Conservation (phyloP, 2,888 invertebrate genomes). For the Sinopyrophorus schimmeli region DNA sequence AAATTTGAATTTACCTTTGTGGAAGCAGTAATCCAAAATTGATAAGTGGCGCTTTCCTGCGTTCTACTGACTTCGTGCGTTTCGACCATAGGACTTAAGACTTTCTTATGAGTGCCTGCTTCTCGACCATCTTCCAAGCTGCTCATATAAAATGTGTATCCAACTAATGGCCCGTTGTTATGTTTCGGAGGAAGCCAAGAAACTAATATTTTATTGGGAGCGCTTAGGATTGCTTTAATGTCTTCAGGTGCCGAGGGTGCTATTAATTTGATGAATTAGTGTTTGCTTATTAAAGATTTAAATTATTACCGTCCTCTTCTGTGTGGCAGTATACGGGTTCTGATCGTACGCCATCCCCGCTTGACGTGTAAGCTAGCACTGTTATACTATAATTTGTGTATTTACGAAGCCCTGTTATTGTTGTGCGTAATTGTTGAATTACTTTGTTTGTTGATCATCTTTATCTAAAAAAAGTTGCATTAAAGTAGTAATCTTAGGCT, state of each 20-base stretch:
- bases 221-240: slow-evolving; percentile 87
- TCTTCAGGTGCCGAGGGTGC: slow-evolving; percentile 88
- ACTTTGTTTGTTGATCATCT: slow-evolving; percentile 77
- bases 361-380: slow-evolving; percentile 84
- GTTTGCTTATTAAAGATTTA: not conserved
- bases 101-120: slow-evolving; percentile 76
- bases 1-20: slow-evolving; percentile 60
- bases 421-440: slow-evolving; percentile 69
- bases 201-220: slow-evolving; percentile 80
- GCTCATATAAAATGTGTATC: slow-evolving; percentile 83
- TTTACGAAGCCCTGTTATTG: slow-evolving; percentile 75
- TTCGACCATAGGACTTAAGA: slow-evolving; percentile 69
- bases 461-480: slow-evolving; percentile 66
- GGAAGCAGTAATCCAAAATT: slow-evolving; percentile 76
- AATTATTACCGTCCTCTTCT: slow-evolving; percentile 80
- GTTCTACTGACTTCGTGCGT: slow-evolving; percentile 72
- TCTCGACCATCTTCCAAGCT: slow-evolving; percentile 77
- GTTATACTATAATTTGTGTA: slow-evolving; percentile 93
- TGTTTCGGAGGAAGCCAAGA: slow-evolving; percentile 87
- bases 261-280: slow-evolving; percentile 50
- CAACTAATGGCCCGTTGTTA: slow-evolving; percentile 81
- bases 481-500: too few relatives aligned
- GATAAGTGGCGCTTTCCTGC: slow-evolving; percentile 73
- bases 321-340: slow-evolving; percentile 84
- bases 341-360: slow-evolving; percentile 87